These are phyloP conservation scores for Bombus superbus DNA, from an alignment of 1,140 invertebrate genomes.

Conservation along the genomic window DNA sequence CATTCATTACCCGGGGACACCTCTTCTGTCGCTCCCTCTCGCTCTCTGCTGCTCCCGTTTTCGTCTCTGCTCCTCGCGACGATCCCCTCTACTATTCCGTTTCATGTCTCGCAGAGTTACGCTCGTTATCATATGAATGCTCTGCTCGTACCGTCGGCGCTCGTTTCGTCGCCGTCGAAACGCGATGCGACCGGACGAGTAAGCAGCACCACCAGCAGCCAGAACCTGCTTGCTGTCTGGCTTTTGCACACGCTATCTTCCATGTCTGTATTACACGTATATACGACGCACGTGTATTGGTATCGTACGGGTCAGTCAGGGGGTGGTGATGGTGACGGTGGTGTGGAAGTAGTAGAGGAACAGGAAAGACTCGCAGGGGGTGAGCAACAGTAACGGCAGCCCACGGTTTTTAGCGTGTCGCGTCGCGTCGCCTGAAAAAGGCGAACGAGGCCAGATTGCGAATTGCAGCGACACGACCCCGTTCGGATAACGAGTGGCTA, in stretches of 20 bases:
- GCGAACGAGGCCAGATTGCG: conserved; percentile 21
- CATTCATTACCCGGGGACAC: conserved; percentile 72
- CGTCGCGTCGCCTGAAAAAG: conserved; percentile 27
- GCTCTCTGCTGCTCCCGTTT: conserved; percentile 31
- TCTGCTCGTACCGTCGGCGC: conserved; percentile 61
- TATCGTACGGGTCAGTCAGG: conserved; percentile 16
- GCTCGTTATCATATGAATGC: conserved; percentile 76
- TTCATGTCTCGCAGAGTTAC: conserved; percentile 68
- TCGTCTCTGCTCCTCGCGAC: conserved; percentile 35
- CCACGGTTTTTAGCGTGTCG: conserved; percentile 7
- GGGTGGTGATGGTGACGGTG: background rate
- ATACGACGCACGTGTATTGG: background rate
- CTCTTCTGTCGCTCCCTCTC: conserved; percentile 26
- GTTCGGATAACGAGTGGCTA: conserved; percentile 30
- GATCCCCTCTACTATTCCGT: conserved; percentile 46
- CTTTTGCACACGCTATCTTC: conserved; percentile 9
- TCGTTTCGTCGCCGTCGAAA: conserved; percentile 64
- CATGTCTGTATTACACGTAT: background rate
- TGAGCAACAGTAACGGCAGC: background rate
- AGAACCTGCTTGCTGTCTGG: conserved; percentile 36
- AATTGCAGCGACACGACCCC: conserved; percentile 23
- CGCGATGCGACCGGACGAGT: conserved; percentile 50
- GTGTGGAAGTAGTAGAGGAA: background rate
- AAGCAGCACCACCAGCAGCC: conserved; percentile 31
- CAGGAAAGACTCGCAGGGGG: background rate